phyloP scores from a whole-genome alignment of 2,797 vertebrate species.

The Synanceia verrucosa region DNA sequence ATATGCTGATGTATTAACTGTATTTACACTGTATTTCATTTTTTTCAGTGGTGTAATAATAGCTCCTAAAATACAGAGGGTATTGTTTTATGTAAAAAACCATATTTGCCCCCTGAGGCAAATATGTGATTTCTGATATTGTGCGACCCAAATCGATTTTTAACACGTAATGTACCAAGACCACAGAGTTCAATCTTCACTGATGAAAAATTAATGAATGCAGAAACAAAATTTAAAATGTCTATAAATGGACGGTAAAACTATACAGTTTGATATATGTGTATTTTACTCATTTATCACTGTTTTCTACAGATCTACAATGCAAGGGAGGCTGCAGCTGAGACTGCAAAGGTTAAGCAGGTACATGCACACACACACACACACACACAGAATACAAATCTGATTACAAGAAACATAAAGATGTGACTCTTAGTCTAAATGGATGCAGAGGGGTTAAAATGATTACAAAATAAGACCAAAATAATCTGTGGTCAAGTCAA shows the following conservation, averaged over 20 bases:
- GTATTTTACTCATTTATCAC: neutral
- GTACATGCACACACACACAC: conserved; percentile 16
- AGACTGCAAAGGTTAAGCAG: conserved; percentile 21
- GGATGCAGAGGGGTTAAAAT: neutral
- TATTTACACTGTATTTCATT: neutral
- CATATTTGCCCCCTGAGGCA: too few relatives aligned
- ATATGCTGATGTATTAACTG: neutral
- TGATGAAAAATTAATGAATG: neutral
- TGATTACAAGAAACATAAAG: neutral
- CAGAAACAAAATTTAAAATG: neutral
- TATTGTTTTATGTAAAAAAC: too few relatives aligned
- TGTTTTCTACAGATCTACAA: conserved; percentile 49
- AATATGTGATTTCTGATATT: too few relatives aligned
- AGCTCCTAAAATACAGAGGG: neutral
- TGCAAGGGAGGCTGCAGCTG: neutral
- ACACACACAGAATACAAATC: neutral
- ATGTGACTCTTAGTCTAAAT: neutral
- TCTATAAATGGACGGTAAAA: neutral
- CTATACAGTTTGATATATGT: neutral
- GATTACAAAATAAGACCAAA: too few relatives aligned
- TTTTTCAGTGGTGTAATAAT: neutral
- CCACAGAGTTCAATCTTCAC: neutral
- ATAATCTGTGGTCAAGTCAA: neutral
- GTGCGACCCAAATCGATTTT: too few relatives aligned
- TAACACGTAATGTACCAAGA: neutral